These are phyloP conservation scores for Dipodomys spectabilis DNA, from an alignment of 2,113 vertebrate species.

Conservation along the genomic window DNA sequence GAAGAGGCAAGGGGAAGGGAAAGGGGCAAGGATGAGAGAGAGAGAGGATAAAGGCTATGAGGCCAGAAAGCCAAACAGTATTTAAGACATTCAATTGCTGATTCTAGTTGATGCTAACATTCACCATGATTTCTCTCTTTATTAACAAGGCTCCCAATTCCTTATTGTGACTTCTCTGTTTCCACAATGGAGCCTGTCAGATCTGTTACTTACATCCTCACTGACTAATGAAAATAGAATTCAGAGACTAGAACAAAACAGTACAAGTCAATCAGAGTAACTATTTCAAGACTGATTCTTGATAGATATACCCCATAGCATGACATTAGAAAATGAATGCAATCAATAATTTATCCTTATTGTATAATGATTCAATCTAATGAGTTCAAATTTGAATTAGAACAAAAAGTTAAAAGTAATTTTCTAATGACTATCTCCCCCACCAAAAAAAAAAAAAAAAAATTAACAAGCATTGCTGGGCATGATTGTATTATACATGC, in stretches of 20 bases:
- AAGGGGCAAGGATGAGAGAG: too few species aligned
- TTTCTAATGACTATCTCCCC: neutral
- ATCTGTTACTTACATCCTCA: neutral
- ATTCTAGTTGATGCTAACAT: neutral
- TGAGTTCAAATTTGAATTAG: neutral
- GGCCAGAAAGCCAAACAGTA: neutral
- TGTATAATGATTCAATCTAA: neutral
- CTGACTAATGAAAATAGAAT: neutral
- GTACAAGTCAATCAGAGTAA: neutral
- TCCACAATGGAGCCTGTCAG: neutral
- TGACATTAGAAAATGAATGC: neutral
- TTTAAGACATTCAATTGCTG: neutral
- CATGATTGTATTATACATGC: neutral
- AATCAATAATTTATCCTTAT: conserved; percentile 10
- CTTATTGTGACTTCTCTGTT: neutral
- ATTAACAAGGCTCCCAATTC: neutral
- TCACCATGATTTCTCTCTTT: neutral
- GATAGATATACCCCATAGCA: neutral
- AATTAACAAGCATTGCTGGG: neutral
- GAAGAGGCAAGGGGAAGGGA: neutral
- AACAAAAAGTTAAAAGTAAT: neutral
- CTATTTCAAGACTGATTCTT: neutral
- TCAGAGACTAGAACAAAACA: neutral
- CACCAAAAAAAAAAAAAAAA: neutral
- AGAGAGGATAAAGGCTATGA: neutral